phyloP scores from a whole-genome alignment of 2,888 invertebrate species.

The Watsonalla binaria region DNA sequence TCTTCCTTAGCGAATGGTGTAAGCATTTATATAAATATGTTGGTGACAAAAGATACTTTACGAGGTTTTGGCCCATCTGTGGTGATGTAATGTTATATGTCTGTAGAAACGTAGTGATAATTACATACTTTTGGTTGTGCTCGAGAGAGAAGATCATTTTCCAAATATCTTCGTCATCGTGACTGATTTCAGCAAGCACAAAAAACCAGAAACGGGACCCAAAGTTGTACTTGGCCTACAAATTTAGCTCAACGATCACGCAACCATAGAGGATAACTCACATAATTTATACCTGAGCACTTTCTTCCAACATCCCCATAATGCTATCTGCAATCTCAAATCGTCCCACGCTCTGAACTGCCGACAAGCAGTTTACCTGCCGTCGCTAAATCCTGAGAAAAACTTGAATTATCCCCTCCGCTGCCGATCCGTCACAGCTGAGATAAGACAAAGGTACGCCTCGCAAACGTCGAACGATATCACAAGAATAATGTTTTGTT shows the following conservation, averaged over 20 bases:
- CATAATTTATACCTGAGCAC: too few species aligned
- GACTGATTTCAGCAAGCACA: too few species aligned
- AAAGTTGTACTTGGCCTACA: too few species aligned
- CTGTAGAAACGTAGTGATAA: background rate
- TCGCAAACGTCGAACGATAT: constrained; percentile 5
- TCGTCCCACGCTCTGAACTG: background rate
- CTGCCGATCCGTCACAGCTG: constrained; percentile 54
- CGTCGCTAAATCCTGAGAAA: constrained; percentile 18
- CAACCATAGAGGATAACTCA: too few species aligned
- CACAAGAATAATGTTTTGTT: constrained; percentile 4
- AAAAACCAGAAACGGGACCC: too few species aligned
- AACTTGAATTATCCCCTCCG: constrained; percentile 62
- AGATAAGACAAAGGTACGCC: constrained; percentile 40
- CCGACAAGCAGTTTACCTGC: background rate
- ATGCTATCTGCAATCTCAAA: background rate
- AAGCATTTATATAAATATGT: constrained; percentile 20
- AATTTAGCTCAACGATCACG: too few species aligned
- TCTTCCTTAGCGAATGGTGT: constrained; percentile 28
- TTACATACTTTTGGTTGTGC: background rate
- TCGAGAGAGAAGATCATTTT: too few species aligned
- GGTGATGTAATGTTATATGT: background rate
- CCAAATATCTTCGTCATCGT: too few species aligned
- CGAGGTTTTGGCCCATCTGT: background rate
- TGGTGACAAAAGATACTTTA: constrained; percentile 8
- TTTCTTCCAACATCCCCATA: background rate